Evolutionary conservation across 1,140 invertebrate species (phyloP), one percentile per base, ranked within the genome.

Genomic region (Drosophila hydei): DNA sequence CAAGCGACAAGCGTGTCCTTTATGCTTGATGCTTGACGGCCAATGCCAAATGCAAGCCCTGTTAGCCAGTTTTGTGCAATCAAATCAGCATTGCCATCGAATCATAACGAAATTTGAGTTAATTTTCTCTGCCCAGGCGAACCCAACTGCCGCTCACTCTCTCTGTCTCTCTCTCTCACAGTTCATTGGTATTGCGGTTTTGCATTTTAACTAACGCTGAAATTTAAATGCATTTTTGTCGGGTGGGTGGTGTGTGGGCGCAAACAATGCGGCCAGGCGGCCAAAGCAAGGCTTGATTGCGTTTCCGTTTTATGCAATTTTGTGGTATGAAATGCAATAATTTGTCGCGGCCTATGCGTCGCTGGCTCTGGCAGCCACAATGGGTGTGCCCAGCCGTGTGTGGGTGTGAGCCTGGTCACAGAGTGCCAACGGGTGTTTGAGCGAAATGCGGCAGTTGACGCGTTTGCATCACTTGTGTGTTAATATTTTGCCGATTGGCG

Each of bases 271-370:
- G 62, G 54, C 48, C 25, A 38, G 60, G 33, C 54, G 52, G 30
- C 48, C 85, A 79, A 83, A 78, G 79, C 72, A 59, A 88, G 65
- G 75, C 83, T 74, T 88, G 83, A 88, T 88, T 88, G 83, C 83
- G 75, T 88, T 88, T 88, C 83, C 83, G 84, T 79, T 79, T 88
- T 83, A 88, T 88, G 83, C 76, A 83, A 88, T 88, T 84, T 79
- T 88, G 83, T 73, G 83, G 83, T 69, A 64, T 47, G 52, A 79
- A 72, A 88, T 72, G 83, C 84, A 88, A 88, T 88, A 88, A 88
- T 88, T 88, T 88, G 73, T 88, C 69, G 73, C 61, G 79, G 83
- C 75, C 78, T 72, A 67, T 84, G 67, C 58, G 67, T 56, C 63
- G 65, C 58, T 36, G 42, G 16, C 12, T 51, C 36, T 51, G 19